Percentiles rank a stretch among this genome's conserved stretches.
phyloP scores from a whole-genome alignment of 2,888 invertebrate genomes.

The Clitarchus hookeri region DNA sequence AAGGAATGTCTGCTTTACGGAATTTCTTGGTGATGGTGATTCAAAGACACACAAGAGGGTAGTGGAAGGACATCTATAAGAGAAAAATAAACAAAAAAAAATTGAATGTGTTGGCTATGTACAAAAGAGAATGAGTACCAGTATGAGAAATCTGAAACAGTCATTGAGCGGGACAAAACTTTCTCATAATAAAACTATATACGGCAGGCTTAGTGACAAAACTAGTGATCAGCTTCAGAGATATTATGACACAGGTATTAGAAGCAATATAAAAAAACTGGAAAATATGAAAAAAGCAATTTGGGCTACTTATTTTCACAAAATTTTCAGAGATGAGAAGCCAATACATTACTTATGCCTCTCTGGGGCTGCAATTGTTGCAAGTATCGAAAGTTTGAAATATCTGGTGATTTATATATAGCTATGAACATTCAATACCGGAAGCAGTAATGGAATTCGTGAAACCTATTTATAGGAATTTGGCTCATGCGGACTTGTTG shows the following conservation, averaged over 20 bases:
- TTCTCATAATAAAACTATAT: constrained; percentile 36
- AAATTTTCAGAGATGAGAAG: constrained; percentile 43
- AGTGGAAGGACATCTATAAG: background rate
- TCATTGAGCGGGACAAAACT: background rate
- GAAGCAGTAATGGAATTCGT: too few relatives aligned
- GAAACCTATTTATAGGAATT: too few relatives aligned
- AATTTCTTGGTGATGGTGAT: constrained; percentile 33
- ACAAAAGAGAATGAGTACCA: constrained; percentile 30
- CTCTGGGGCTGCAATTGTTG: too few relatives aligned
- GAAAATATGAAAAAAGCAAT: constrained; percentile 41
- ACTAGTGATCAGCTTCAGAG: too few relatives aligned
- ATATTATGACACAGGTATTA: constrained; percentile 46
- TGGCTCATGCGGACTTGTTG: too few relatives aligned
- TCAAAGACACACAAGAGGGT: constrained; percentile 26
- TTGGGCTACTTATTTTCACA: constrained; percentile 42
- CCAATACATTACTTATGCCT: constrained; percentile 45
- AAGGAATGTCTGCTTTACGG: constrained; percentile 35
- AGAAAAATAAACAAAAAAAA: constrained; percentile 18
- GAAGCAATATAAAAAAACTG: constrained; percentile 41
- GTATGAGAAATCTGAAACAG: background rate
- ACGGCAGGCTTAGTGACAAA: too few relatives aligned
- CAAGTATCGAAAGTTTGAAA: too few relatives aligned
- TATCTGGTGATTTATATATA: too few relatives aligned
- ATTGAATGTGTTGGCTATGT: constrained; percentile 29
- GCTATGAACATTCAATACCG: too few relatives aligned